Evolutionary conservation across 2,797 vertebrate species (phyloP), one percentile per base, ranked within the genome.

Genomic region (Acridotheres tristis): DNA sequence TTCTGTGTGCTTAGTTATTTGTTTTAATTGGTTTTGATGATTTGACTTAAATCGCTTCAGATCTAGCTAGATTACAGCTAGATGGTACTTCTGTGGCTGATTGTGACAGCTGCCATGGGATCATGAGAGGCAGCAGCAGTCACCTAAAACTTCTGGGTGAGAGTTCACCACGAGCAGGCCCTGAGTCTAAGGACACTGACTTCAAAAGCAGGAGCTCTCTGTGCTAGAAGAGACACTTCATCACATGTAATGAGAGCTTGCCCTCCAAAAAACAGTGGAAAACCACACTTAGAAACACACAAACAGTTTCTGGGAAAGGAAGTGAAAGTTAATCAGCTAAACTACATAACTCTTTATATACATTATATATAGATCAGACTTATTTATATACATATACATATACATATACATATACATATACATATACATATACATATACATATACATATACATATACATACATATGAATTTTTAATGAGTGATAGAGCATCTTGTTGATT

Each of bases 1-100:
- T 90, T 91, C 75, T 90, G 14, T 80, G 29, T 19, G 54, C 78
- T 68, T 85, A 81, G 89, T 92, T 96, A 92, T 96, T 93, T 93
- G 63, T 72, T 95, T 79, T 79, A 96, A 94, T 86, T 89, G 85
- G 59, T 76, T 93, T 93, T 67, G 73, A 84, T 88, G 67, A 94
- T 94, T 65, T 88, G 38, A 75, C 77, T 93, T 57, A 50, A 84
- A 86, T 79, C 0, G 0, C 59, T 74, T 86, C 76, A 77, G 73
- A 67, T 71, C 61, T 55, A 84, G 74, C 88, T 86, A 67, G 78
- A 78, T 54, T 50, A 40, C 57, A 67, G 29, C 29, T 53, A 32
- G 29, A 32, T 53, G 92, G 79, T 91, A 86, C 45, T 86, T 96
- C 51, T 34, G 77, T 59, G 63, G 77, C 50, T 69, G 82, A 81